phyloP scores from a whole-genome alignment of 2,113 vertebrate genomes.

The Anarhynchus alexandrinus region DNA sequence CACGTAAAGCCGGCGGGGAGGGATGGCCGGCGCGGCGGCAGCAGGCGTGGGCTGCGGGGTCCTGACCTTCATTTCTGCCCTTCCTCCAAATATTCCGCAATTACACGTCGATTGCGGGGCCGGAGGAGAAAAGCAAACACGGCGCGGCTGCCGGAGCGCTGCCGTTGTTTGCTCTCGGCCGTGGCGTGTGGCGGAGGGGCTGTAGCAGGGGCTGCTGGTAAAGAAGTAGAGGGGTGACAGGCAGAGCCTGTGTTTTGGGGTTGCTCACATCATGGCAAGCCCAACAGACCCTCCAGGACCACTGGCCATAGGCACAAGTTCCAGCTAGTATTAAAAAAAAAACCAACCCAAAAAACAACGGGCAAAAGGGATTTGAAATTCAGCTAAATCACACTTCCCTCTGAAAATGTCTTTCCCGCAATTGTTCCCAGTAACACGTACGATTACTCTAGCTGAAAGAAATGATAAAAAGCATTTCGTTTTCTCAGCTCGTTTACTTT shows the following conservation, averaged over 20 bases:
- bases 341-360: neutral
- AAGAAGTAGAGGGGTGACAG: neutral
- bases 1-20: neutral
- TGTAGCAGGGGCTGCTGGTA: neutral
- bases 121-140: neutral
- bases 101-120: neutral
- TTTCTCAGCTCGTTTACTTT: conserved; percentile 54
- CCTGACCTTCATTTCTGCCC: conserved; percentile 38
- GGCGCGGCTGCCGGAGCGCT: neutral
- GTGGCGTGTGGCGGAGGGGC: neutral
- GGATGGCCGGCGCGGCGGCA: neutral
- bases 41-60: neutral
- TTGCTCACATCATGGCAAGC: neutral
- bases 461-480: conserved; percentile 37
- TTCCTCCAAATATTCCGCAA: conserved; percentile 16
- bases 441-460: conserved; percentile 9
- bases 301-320: neutral
- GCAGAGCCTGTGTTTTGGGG: neutral
- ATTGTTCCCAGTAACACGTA: neutral
- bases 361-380: neutral
- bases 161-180: neutral
- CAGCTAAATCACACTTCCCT: neutral
- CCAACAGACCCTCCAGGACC: neutral
- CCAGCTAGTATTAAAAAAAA: neutral
- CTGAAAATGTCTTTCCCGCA: conserved; percentile 20